These are phyloP conservation scores for Heliangelus exortis DNA, from an alignment of 2,797 vertebrate species.

Conservation along the genomic window DNA sequence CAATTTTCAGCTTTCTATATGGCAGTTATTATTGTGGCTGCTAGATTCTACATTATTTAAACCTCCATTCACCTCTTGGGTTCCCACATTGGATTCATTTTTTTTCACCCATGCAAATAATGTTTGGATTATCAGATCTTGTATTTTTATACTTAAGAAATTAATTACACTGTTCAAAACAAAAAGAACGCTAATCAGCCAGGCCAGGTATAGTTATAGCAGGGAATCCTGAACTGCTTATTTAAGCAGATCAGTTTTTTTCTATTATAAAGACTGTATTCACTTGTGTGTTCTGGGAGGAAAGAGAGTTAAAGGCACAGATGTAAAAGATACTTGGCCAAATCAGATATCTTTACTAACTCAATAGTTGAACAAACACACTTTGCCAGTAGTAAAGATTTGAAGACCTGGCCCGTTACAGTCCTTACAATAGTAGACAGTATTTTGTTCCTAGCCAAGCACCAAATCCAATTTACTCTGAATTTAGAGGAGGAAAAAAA, in stretches of 20 bases:
- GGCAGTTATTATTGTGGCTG: background rate
- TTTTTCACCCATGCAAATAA: background rate
- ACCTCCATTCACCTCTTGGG: background rate
- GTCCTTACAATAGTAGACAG: conserved; percentile 5
- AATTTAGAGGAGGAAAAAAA: conserved; percentile 21
- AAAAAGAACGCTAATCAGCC: background rate
- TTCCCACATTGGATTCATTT: background rate
- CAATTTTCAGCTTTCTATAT: conserved; percentile 3
- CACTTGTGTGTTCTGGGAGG: background rate
- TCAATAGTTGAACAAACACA: conserved; percentile 34
- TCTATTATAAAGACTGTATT: background rate
- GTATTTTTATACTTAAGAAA: background rate
- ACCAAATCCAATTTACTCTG: conserved; percentile 57
- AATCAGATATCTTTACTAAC: conserved; percentile 34
- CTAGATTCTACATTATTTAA: background rate
- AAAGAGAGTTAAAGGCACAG: conserved; percentile 3
- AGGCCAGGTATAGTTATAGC: background rate
- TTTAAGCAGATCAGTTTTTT: background rate
- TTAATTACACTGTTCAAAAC: background rate
- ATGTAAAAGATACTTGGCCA: conserved; percentile 13
- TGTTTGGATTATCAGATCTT: background rate
- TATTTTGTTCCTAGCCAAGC: conserved; percentile 22
- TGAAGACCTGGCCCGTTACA: conserved; percentile 41
- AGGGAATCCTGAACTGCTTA: background rate
- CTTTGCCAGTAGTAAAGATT: conserved; percentile 23